These are phyloP conservation scores for Danionella cerebrum DNA, from an alignment of 2,113 vertebrate genomes.

Conservation along the genomic window DNA sequence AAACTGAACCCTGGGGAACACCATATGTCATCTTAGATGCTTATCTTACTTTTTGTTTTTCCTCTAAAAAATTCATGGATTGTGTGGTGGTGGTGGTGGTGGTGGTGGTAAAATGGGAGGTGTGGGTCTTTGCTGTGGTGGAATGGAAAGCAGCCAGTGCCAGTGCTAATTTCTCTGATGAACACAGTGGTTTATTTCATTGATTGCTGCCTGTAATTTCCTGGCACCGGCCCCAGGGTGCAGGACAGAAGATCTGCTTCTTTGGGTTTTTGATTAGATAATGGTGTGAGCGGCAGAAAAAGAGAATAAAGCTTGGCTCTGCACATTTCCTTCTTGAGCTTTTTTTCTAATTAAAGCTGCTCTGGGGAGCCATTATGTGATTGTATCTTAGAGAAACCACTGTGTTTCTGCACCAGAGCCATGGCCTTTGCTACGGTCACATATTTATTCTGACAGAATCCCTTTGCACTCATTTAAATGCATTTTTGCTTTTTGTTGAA, in stretches of 20 bases:
- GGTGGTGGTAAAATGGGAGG: conserved; percentile 55
- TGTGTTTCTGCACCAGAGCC: background rate
- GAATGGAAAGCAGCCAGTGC: conserved; percentile 57
- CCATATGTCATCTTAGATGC: too few relatives aligned
- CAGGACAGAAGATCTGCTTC: conserved; percentile 49
- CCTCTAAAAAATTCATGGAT: conserved; percentile 44
- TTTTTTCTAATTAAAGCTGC: conserved; percentile 41
- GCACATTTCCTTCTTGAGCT: conserved; percentile 54
- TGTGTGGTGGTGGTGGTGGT: too few relatives aligned
- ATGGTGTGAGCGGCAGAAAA: conserved; percentile 22
- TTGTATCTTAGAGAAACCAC: conserved; percentile 22
- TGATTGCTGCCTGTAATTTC: conserved; percentile 48
- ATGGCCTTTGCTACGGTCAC: background rate
- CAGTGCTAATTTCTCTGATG: conserved; percentile 64
- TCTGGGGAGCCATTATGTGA: conserved; percentile 23
- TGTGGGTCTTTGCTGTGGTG: conserved; percentile 51
- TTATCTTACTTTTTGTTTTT: conserved; percentile 1
- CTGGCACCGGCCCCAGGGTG: conserved; percentile 24
- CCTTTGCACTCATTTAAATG: background rate
- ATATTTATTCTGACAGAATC: background rate
- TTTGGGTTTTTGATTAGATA: conserved; percentile 56
- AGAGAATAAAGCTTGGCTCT: conserved; percentile 39
- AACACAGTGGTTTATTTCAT: conserved; percentile 56
- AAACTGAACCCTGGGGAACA: too few relatives aligned
- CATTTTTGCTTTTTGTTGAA: background rate